Conservation (phyloP, 1,140 invertebrate genomes). For the Diorhabda carinulata region DNA sequence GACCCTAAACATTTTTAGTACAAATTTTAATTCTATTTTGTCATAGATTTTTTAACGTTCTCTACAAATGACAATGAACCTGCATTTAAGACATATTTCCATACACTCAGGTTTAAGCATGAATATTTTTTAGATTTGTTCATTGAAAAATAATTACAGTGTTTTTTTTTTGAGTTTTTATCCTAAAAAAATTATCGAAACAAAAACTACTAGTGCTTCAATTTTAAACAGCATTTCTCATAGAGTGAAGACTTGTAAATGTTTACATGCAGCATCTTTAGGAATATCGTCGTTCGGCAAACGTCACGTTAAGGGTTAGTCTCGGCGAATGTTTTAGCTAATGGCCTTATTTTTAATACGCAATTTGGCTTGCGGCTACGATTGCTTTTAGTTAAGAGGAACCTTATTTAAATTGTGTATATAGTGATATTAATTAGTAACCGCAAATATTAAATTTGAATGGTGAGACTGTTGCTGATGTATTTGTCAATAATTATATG, state of each 20-base stretch:
- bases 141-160: conserved; percentile 26
- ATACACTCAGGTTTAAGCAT: not conserved
- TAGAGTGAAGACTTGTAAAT: conserved; percentile 23
- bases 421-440: not conserved
- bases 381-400: conserved; percentile 13
- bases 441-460: too few species aligned
- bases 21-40: too few species aligned
- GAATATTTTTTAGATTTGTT: conserved; percentile 24
- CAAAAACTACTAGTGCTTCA: conserved; percentile 6
- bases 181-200: conserved; percentile 24
- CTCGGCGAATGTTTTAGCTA: conserved; percentile 31
- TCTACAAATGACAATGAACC: too few species aligned
- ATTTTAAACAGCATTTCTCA: conserved; percentile 4
- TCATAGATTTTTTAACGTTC: too few species aligned
- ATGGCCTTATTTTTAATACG: conserved; percentile 26
- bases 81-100: not conserved
- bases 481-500: too few species aligned
- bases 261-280: conserved; percentile 46
- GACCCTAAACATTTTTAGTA: too few species aligned
- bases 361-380: conserved; percentile 20
- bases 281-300: conserved; percentile 45
- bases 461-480: too few species aligned
- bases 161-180: conserved; percentile 32
- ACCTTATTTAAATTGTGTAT: not conserved
- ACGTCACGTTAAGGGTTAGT: conserved; percentile 47